Base-by-base conservation (phyloP, 2,113 vertebrate genomes). In the Morone saxatilis region DNA sequence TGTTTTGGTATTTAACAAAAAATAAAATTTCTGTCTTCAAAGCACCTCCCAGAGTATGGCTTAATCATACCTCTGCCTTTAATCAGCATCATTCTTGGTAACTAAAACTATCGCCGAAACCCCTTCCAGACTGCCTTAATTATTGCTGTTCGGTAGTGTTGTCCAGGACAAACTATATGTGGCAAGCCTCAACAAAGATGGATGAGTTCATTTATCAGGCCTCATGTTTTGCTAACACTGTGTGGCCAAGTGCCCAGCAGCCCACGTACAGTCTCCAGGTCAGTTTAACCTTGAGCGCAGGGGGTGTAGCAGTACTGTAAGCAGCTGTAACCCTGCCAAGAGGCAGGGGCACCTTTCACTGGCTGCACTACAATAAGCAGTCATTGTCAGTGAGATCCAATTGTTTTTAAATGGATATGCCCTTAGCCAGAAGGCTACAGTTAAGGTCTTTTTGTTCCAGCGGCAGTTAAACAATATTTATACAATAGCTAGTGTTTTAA, bases 271-370 rank as follows among this genome's bases (percentile, higher is more conserved):
- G 89, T 88, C 88, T 90, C 74, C 84, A 87, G 92, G 93, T 91
- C 92, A 83, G 68, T 95, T 95, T 96, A 95, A 96, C 95, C 95
- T 95, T 95, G 91, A 95, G 89, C 81, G 43, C 78, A 5, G 78
- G 83, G 89, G 88, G 79, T 85, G 62, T 45, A 88, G 63, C 61
- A 65, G 80, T 85, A 72, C 74, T 76, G 78, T 83, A 76, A 79
- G 86, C 80, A 65, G 91, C 84, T 89, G 82, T 89, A 93, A 88
- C 89, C 86, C 81, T 72, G 89, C 89, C 89, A 89, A 81, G 78
- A 86, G 87, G 88, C 83, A 68, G 57, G 86, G 56, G 74, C 85
- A 84, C 79, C 84, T 87, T 86, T 73, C 40, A 36, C 76, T 61
- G 54, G 60, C 83, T 67, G 78, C 79, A 62, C 60, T 74, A 43